A percentile compares a stretch with the other conserved stretches of the same genome.
Conservation (phyloP, 1,140 invertebrate genomes). For the Temnothorax nylanderi region DNA sequence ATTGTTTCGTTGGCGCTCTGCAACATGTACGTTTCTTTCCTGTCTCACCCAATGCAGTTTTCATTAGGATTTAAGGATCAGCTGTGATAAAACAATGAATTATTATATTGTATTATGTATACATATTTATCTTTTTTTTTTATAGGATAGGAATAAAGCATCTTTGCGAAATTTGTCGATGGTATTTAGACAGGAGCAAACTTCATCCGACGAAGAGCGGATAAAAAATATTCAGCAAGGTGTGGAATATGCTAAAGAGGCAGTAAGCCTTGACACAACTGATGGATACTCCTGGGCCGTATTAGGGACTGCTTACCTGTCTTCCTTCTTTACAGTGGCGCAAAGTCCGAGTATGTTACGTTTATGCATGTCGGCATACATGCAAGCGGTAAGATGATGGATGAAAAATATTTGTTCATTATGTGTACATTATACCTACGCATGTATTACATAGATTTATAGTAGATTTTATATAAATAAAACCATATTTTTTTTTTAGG, state of each 20-base stretch:
- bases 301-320: conserved; percentile 94
- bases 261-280: conserved; percentile 91
- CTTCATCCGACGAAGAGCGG: conserved; percentile 86
- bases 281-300: conserved; percentile 95
- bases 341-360: conserved; percentile 91
- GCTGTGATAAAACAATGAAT: not conserved
- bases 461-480: not conserved
- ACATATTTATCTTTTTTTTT: conserved; percentile 17
- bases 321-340: conserved; percentile 91
- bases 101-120: not conserved
- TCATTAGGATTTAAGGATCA: conserved; percentile 17
- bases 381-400: conserved; percentile 89
- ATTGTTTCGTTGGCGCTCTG: conserved; percentile 94
- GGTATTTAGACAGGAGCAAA: conserved; percentile 90
- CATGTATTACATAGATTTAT: not conserved
- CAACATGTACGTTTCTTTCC: conserved; percentile 89
- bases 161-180: conserved; percentile 94
- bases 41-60: not conserved
- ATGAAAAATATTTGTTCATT: conserved; percentile 15
- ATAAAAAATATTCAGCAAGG: conserved; percentile 90
- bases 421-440: not conserved
- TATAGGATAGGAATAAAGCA: conserved; percentile 91
- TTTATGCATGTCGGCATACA: conserved; percentile 92
- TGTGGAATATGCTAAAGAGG: conserved; percentile 93
- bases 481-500: conserved; percentile 82